Evolutionary conservation across 2,113 vertebrate species (phyloP).

Genomic region (Erinaceus europaeus): DNA sequence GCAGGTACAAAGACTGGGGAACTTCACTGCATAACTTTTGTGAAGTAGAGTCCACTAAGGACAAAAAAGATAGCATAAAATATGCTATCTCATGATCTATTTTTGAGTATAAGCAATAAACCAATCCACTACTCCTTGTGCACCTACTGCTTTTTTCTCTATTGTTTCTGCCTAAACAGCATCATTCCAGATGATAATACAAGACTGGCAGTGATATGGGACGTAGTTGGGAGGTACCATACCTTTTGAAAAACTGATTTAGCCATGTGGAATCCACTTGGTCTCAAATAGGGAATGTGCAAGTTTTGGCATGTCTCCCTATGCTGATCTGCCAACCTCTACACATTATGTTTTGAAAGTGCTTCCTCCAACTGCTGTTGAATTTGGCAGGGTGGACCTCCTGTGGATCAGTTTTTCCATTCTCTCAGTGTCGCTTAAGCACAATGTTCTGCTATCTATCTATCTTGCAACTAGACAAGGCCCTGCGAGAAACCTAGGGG

Average conservation of each 20-base stretch:
- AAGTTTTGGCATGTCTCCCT: slow-evolving; percentile 64
- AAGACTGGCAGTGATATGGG: background rate
- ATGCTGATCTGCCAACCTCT: slow-evolving; percentile 57
- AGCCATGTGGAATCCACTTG: slow-evolving; percentile 49
- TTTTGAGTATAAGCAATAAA: background rate
- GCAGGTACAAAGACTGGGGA: background rate
- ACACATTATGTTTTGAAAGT: slow-evolving; percentile 59
- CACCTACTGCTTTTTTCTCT: background rate
- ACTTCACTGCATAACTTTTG: background rate
- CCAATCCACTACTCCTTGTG: background rate
- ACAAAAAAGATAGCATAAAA: background rate
- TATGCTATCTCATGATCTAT: background rate
- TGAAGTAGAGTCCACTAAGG: background rate
- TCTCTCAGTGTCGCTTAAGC: slow-evolving; percentile 45
- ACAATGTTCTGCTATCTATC: slow-evolving; percentile 29
- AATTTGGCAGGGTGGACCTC: slow-evolving; percentile 62
- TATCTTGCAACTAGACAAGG: slow-evolving; percentile 4
- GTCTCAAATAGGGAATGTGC: slow-evolving; percentile 23
- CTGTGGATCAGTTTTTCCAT: slow-evolving; percentile 67
- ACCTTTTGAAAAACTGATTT: slow-evolving; percentile 18
- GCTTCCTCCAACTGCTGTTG: slow-evolving; percentile 61
- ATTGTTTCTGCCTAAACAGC: slow-evolving; percentile 2
- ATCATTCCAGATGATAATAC: background rate
- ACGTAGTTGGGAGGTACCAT: slow-evolving; percentile 1
- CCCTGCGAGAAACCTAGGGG: slow-evolving; percentile 19